Evolutionary conservation across 2,888 invertebrate genomes (phyloP).

Genomic region (Sphaeridia pumilis): DNA sequence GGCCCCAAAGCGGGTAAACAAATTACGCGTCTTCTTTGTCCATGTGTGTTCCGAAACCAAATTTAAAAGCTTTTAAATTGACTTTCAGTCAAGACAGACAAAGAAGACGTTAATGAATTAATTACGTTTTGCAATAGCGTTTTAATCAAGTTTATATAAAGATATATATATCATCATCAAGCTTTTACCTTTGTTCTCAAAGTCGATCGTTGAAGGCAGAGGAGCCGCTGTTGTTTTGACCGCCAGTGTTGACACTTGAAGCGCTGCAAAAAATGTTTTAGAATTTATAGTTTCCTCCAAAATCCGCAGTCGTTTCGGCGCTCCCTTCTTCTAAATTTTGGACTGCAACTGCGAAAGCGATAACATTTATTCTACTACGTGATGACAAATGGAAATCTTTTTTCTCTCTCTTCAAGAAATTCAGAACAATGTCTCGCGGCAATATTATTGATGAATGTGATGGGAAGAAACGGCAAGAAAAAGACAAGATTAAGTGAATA

Average conservation of each 20-base stretch:
- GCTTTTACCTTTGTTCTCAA: slow-evolving; percentile 25
- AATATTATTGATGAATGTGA: not conserved
- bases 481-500: not conserved
- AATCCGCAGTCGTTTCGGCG: too few species aligned
- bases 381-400: slow-evolving; percentile 6
- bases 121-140: not conserved
- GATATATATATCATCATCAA: not conserved
- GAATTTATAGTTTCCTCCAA: too few species aligned
- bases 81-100: too few species aligned
- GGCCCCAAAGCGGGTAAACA: too few species aligned
- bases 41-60: too few species aligned
- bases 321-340: too few species aligned
- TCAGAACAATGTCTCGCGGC: not conserved
- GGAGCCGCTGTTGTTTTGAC: slow-evolving; percentile 36
- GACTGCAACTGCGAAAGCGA: too few species aligned
- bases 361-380: too few species aligned
- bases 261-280: slow-evolving; percentile 20
- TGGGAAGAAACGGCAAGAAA: not conserved
- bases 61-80: too few species aligned
- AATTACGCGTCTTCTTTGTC: too few species aligned
- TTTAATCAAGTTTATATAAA: not conserved
- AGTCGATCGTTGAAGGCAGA: slow-evolving; percentile 35
- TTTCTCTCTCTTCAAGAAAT: too few species aligned
- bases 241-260: slow-evolving; percentile 32
- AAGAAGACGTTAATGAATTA: too few species aligned